A percentile compares a stretch with the other conserved stretches of the same genome.
Conservation (phyloP, 2,113 vertebrate species). For the Nothocercus julius region DNA sequence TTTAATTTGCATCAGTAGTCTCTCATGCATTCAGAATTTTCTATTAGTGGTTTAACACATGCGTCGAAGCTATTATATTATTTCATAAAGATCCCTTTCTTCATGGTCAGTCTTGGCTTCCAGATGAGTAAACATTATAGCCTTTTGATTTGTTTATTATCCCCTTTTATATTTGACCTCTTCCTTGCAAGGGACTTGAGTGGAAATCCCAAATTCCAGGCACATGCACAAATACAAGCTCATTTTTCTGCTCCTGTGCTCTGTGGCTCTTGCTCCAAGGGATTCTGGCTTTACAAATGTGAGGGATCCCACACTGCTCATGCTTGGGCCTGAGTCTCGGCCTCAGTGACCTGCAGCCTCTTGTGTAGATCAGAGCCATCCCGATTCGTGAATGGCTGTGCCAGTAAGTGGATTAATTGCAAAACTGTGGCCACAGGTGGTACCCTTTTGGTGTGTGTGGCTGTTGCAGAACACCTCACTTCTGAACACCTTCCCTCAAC, state of each 20-base stretch:
- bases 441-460: not conserved
- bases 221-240: not conserved
- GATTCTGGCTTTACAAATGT: not conserved
- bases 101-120: not conserved
- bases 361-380: not conserved
- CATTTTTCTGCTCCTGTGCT: not conserved
- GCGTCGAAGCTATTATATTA: not conserved
- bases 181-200: not conserved
- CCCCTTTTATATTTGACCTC: not conserved
- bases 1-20: not conserved
- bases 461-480: not conserved
- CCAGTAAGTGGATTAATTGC: not conserved
- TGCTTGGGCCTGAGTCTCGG: not conserved
- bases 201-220: not conserved
- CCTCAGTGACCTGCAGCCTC: not conserved
- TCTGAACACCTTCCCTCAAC: not conserved
- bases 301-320: not conserved
- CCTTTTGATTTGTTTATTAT: not conserved
- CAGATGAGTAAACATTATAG: not conserved
- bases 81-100: constrained; percentile 7
- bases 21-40: not conserved
- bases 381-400: not conserved
- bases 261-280: not conserved
- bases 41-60: not conserved
- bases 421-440: not conserved